Base-by-base conservation (phyloP, 2,888 invertebrate species). In the Eristalis pertinax region DNA sequence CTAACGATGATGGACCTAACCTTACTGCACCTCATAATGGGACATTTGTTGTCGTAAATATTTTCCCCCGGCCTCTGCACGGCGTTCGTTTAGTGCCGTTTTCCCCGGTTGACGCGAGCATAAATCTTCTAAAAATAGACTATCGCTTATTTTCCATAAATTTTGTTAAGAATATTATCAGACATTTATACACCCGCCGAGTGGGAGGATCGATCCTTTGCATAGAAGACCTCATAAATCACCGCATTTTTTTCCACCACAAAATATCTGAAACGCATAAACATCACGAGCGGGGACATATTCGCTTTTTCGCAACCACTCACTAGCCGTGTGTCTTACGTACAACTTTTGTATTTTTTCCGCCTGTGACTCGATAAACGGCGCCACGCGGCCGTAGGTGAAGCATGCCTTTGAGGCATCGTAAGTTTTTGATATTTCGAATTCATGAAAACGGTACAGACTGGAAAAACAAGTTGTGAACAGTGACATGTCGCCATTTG, bases 111-210 rank as follows among this genome's bases (percentile, higher is more conserved):
- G 63, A 32, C 73, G 50, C 63, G 22, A 43, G 62, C 19, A 63
- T 63, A 32, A 50, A 63, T 75, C 29, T 62, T 38, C 43, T 32
- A 64, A 74, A 64, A 74, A 73, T 73, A 73, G 5, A 13, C 50
- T 2, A 4, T 19, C 19, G 19, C 5, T 19, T 50, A 7, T 73
- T 19, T 68, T 19, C 11, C 13, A 32, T 32, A 50, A 32, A 32
- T 64, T 24, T 35, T 38, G 10, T 26, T 22, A 41, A 43, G 43
- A 62, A 60, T 41, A 19, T 8, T 29, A 68, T 58, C 22, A 13
- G 56, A 58, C 69, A n/a, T 69, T 69, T 69, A 19, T 35, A 41
- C 62, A 50, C 32, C 19, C 50, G 7, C 50, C 5, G 19, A 50
- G 19, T 19, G 19, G 19, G 19, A 8, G 50, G 19, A 10, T 50